A percentile compares a stretch with the other conserved stretches of the same genome.
These are phyloP conservation scores for Diaphora mendica DNA, from an alignment of 2,888 invertebrate species.

Conservation along the genomic window DNA sequence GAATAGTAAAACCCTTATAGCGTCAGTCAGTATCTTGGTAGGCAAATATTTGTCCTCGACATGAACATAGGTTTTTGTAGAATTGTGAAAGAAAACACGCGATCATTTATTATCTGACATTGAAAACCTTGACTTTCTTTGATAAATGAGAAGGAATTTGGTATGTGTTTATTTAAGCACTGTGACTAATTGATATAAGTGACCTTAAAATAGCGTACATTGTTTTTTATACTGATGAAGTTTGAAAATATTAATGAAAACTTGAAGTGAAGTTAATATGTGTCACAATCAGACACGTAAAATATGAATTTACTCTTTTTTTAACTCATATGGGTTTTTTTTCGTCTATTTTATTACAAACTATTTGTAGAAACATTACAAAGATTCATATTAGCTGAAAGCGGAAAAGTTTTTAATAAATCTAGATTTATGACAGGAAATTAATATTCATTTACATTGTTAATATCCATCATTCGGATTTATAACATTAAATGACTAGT, in stretches of 20 bases:
- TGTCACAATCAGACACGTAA: too few species aligned
- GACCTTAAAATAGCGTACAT: not conserved
- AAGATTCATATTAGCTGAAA: not conserved
- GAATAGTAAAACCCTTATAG: constrained; percentile 31
- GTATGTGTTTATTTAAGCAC: constrained; percentile 4
- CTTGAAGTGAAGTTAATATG: not conserved
- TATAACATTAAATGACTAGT: not conserved
- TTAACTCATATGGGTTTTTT: not conserved
- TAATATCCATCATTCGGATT: not conserved
- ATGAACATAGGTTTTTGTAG: constrained; percentile 30
- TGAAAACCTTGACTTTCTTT: not conserved
- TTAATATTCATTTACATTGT: not conserved
- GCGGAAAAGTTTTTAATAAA: not conserved
- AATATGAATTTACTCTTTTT: not conserved
- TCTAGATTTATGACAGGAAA: not conserved
- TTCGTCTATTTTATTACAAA: not conserved
- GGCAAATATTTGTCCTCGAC: constrained; percentile 43
- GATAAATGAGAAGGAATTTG: not conserved
- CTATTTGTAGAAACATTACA: not conserved
- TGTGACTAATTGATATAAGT: not conserved
- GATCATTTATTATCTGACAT: constrained; percentile 12
- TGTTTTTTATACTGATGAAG: not conserved
- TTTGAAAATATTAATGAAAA: not conserved
- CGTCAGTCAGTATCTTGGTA: constrained; percentile 34
- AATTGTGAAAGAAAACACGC: constrained; percentile 29